Evolutionary conservation across 2,797 vertebrate genomes (phyloP).

Genomic region (Hybognathus amarus): DNA sequence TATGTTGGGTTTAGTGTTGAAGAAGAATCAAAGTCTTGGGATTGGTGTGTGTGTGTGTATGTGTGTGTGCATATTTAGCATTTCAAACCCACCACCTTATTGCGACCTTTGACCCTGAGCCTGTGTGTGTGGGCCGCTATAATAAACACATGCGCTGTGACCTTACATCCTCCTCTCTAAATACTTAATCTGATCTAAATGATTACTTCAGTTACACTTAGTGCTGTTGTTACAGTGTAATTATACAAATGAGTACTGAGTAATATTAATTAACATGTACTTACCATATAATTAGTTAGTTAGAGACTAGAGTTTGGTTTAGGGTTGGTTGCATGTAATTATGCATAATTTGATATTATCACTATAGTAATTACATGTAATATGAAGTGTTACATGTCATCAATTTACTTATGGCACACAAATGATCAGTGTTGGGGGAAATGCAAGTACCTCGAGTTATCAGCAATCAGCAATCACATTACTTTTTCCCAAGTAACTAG

Average conservation of each 20-base stretch:
- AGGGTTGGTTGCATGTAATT: background rate
- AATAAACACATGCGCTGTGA: constrained; percentile 30
- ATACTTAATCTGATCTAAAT: background rate
- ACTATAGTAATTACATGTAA: too few relatives aligned
- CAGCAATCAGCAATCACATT: background rate
- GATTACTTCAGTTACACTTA: background rate
- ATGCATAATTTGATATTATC: background rate
- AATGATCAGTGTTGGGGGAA: too few relatives aligned
- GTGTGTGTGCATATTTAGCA: background rate
- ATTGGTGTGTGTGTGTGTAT: background rate
- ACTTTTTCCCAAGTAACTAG: background rate
- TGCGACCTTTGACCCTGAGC: constrained; percentile 6
- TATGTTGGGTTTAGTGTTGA: too few relatives aligned
- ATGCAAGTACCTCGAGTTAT: too few relatives aligned
- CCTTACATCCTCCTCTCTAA: constrained; percentile 16
- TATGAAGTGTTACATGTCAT: too few relatives aligned
- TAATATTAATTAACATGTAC: background rate
- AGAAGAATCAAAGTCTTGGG: too few relatives aligned
- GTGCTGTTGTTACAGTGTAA: background rate
- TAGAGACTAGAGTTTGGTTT: background rate
- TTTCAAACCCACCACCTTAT: constrained; percentile 21
- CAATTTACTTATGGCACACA: too few relatives aligned
- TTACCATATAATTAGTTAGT: background rate
- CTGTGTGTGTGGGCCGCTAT: constrained; percentile 46
- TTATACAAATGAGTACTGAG: background rate